phyloP scores from a whole-genome alignment of 2,888 invertebrate genomes.

The Lathronympha strigana region DNA sequence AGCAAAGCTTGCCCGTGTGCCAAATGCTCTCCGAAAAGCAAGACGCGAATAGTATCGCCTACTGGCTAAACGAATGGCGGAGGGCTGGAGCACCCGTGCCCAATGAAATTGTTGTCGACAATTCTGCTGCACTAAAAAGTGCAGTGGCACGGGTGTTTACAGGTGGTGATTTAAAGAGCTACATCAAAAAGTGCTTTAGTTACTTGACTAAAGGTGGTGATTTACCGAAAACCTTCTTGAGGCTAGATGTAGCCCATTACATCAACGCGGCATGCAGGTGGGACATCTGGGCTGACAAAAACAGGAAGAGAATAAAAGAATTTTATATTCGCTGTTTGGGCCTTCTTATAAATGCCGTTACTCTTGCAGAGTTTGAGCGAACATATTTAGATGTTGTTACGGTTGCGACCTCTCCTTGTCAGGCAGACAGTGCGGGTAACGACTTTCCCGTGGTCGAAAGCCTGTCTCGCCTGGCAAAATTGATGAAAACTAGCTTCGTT shows the following conservation, averaged over 20 bases:
- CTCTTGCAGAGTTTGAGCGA: background rate
- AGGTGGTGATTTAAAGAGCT: background rate
- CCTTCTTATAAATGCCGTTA: background rate
- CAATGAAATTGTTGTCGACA: conserved; percentile 8
- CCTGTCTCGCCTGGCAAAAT: background rate
- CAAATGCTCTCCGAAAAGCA: too few species aligned
- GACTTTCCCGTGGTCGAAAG: background rate
- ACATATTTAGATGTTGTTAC: background rate
- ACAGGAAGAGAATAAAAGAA: background rate
- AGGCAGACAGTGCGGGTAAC: background rate
- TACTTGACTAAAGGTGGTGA: background rate
- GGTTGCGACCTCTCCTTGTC: background rate
- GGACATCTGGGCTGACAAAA: background rate
- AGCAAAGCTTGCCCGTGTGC: background rate
- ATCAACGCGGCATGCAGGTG: background rate
- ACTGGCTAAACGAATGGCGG: too few species aligned
- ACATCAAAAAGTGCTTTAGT: background rate
- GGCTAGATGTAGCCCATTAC: background rate
- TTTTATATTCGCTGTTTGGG: background rate
- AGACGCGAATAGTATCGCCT: too few species aligned
- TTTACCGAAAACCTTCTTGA: background rate
- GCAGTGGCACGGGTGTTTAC: background rate
- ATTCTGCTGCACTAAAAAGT: conserved; percentile 10
- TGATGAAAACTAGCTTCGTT: background rate
- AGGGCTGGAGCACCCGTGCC: conserved; percentile 4